phyloP scores from a whole-genome alignment of 2,113 vertebrate genomes.

The Pollachius pollachius region DNA sequence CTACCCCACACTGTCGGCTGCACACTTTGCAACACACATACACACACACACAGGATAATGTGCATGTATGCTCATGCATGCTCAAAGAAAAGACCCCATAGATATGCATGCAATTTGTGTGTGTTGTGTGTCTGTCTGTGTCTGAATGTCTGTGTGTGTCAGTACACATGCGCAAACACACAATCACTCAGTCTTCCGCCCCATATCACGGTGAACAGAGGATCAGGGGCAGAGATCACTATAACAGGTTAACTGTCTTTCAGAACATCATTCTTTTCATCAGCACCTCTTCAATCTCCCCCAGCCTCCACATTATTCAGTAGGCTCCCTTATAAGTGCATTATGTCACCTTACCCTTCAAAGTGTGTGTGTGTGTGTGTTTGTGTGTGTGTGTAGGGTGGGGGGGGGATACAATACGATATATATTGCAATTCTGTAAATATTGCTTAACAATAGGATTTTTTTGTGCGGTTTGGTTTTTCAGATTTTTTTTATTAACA shows the following conservation, averaged over 20 bases:
- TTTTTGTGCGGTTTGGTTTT: no score
- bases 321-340: slow-evolving; percentile 54
- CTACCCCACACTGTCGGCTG: not conserved
- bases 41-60: not conserved
- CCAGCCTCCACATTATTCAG: slow-evolving; percentile 15
- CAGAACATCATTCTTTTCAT: slow-evolving; percentile 49
- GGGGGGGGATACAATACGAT: no score
- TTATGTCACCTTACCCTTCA: slow-evolving; percentile 25
- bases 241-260: slow-evolving; percentile 49
- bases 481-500: no score
- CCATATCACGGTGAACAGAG: no score
- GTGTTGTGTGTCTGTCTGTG: no score
- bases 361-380: slow-evolving; percentile 3
- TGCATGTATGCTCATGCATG: not conserved
- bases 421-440: no score
- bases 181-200: no score
- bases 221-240: not conserved
- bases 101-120: no score
- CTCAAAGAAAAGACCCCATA: no score
- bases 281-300: not conserved
- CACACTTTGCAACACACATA: not conserved
- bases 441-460: no score
- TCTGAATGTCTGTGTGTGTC: no score
- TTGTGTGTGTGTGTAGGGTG: slow-evolving; percentile 5
- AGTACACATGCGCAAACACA: no score